A percentile compares a stretch with the other conserved stretches of the same genome.
Conservation (phyloP, 1,140 invertebrate genomes). For the Ylistrum balloti region DNA sequence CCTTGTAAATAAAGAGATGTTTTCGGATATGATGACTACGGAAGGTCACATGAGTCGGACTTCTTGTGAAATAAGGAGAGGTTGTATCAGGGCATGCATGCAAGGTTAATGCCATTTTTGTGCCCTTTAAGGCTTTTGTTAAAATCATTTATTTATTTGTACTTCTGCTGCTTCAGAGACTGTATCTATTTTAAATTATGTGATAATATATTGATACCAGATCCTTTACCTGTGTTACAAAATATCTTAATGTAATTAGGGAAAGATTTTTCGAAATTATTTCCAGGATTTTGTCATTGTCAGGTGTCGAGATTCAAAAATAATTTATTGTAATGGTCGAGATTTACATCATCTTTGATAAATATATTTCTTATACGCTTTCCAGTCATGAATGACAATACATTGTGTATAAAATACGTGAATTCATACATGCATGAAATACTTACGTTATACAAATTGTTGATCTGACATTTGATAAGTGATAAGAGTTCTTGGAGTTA, state of each 20-base stretch:
- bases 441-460: too few relatives aligned
- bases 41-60: not conserved
- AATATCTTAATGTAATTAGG: not conserved
- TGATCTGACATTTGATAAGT: too few relatives aligned
- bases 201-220: not conserved
- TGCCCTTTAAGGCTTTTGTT: not conserved
- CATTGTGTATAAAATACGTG: too few relatives aligned
- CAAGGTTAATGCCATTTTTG: not conserved
- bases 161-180: not conserved
- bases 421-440: too few relatives aligned
- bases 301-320: too few relatives aligned
- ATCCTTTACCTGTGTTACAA: too few relatives aligned
- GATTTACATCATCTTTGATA: too few relatives aligned
- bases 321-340: too few relatives aligned
- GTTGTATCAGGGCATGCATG: not conserved
- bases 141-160: not conserved
- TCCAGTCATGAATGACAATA: too few relatives aligned
- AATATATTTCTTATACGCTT: too few relatives aligned
- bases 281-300: not conserved
- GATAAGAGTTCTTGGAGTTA: too few relatives aligned
- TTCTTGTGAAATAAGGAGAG: not conserved
- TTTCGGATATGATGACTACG: not conserved
- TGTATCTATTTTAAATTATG: not conserved
- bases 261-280: not conserved
- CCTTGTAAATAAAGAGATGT: not conserved